Evolutionary conservation across 1,140 invertebrate species (phyloP), one percentile per base, ranked within the genome.

Genomic region (Diachasma alloeum): DNA sequence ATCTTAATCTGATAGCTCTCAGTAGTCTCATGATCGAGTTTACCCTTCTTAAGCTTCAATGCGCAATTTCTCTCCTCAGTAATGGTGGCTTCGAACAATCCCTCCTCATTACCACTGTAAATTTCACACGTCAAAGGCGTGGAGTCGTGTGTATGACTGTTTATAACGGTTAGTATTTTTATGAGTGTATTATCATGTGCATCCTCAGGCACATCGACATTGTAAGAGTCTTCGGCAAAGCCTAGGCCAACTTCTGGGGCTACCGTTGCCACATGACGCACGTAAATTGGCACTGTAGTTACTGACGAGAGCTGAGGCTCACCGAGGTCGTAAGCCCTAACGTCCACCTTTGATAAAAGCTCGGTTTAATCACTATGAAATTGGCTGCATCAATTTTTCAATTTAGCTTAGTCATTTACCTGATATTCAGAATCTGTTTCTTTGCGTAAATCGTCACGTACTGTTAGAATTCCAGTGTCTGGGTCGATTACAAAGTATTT

Each of bases 401-500:
- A 63, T 74, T 31, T 3, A 10, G 67, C 56, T 24, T 9, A 63
- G 56, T 68, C 56, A 75, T 72, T 59, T 82, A 93, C 93, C 85
- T 95, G 94, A 89, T 96, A 97, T 89, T 97, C 95, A 24, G 93
- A 95, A 83, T 95, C 93, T 11, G 93, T 92, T 85, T 96, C 95
- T 85, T 97, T 97, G 48, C 94, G 91, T 36, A 97, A 84, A 85
- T 97, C 95, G 87, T 96, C 95, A 17, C 95, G 92, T 0, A 97
- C 93, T 37, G 93, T 91, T 10, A 97, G 85, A 1, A 93, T 91
- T 0, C 96, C 96, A 0, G 93, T 94, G 80, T 96, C 95, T 0
- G 95, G 92, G 88, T 97, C 95, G 6, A 97, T 94, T 77, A 95
- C 93, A 90, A 97, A 97, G 84, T 96, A 97, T 81, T 95, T 94